Evolutionary conservation across 64 coral and sea anemone genomes (phyloP), one percentile per base, ranked within the genome.

Genomic region (Platygyra sinensis): DNA sequence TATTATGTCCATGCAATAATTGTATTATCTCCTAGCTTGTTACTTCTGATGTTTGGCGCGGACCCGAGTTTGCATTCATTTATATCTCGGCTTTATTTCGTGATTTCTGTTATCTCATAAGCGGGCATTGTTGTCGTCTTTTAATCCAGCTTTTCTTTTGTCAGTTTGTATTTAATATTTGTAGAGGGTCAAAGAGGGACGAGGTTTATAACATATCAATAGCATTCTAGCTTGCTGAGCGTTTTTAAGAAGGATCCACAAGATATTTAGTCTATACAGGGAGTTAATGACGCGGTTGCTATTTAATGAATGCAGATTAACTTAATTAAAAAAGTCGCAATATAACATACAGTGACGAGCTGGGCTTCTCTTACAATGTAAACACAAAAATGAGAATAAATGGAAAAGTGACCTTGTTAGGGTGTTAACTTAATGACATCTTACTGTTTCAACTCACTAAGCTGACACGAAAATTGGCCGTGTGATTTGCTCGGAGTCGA

Each of bases 1-100:
- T 25, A 62, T 61, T 80, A 80, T 59, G 28, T 77, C 54, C 52
- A 61, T 33, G 57, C 78, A 13, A 81, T 62, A 63, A 81, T 81
- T 81, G 55, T 30, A 33, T 81, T 81, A 62, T 81, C 15, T 62
- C 13, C 52, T 7, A 30, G 78, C 57, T 62, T 81, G 54, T 9
- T 81, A 15, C 28, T 30, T 61, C 62, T 10, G 52, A 55, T 60
- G 10, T 31, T 55, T 61, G 30, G 14, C 55, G 52, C 16, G 78
- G 55, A 2, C 30, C 54, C 54, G 78, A 7, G 27, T 61, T 54
- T 10, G 17, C 30, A 81, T 81, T 33, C 30, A 81, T 81, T 33
- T 20, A 24, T 20, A 61, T 80, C 39, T 46, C 42, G 15, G 10
- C 54, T 57, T 57, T 59, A n/a, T 79, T 55, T 10, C 22, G 24